Conservation (phyloP, 2,888 invertebrate genomes). For the Cephus pygmeus region DNA sequence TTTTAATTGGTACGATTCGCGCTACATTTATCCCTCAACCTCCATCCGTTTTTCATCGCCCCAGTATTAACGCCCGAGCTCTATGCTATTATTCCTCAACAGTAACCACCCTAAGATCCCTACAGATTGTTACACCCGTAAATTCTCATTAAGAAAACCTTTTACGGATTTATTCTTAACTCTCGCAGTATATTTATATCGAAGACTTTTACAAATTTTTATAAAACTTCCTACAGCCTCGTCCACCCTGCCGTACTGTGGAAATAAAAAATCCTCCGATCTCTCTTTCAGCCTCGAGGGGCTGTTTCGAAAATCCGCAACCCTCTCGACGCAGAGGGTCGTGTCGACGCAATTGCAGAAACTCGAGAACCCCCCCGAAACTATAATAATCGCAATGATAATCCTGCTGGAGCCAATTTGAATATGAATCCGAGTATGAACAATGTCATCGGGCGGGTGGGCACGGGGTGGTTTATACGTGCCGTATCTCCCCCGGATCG, state of each 20-base stretch:
- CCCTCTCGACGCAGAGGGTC: neutral
- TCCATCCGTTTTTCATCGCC: constrained; percentile 12
- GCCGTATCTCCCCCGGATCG: constrained; percentile 64
- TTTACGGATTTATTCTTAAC: neutral
- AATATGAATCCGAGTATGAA: constrained; percentile 65
- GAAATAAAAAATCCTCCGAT: neutral
- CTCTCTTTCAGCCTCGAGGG: neutral
- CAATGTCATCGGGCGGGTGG: constrained; percentile 58
- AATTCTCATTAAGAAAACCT: constrained; percentile 27
- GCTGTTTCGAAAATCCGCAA: neutral
- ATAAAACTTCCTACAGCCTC: neutral
- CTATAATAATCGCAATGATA: constrained; percentile 61
- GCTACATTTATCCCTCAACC: constrained; percentile 54
- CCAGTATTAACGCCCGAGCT: constrained; percentile 6
- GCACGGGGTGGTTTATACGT: constrained; percentile 53
- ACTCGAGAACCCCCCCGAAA: constrained; percentile 34
- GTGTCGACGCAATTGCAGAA: neutral
- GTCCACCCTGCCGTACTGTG: neutral
- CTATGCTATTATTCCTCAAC: constrained; percentile 10
- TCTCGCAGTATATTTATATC: neutral
- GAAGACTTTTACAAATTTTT: neutral
- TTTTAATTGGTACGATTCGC: constrained; percentile 62
- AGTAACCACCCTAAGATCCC: constrained; percentile 12
- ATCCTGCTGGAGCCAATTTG: constrained; percentile 57
- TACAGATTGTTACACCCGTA: constrained; percentile 9